Evolutionary conservation across 64 coral and sea anemone species (phyloP).

Genomic region (Orbicella faveolata): DNA sequence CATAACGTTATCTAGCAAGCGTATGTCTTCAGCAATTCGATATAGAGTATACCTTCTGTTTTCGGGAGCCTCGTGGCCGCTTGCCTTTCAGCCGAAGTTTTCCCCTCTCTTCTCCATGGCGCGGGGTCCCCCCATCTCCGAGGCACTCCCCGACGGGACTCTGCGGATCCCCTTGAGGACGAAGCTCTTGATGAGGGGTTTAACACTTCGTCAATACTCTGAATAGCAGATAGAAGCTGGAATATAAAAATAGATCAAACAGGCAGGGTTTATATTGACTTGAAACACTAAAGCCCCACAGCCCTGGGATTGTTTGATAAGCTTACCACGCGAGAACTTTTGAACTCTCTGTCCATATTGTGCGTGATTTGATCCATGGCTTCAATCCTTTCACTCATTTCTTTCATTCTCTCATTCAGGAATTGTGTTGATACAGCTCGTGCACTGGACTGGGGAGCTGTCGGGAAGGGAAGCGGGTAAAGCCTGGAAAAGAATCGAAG

Average conservation of each 20-base stretch:
- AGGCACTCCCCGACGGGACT: neutral
- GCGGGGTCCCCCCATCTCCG: constrained; percentile 20
- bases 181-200: constrained; percentile 20
- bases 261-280: neutral
- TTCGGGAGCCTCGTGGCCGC: neutral
- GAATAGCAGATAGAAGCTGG: constrained; percentile 60
- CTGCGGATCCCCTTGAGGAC: neutral
- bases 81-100: neutral
- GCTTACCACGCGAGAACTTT: constrained; percentile 62
- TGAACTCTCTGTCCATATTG: constrained; percentile 69
- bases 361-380: constrained; percentile 62
- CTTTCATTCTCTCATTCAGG: constrained; percentile 30
- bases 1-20: too few species aligned
- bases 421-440: constrained; percentile 24
- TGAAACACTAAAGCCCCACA: neutral
- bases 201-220: constrained; percentile 61
- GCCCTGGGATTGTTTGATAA: neutral
- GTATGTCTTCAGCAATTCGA: too few species aligned
- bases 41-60: neutral
- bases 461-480: neutral
- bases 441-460: constrained; percentile 2
- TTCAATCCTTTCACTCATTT: constrained; percentile 58
- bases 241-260: neutral
- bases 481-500: neutral
- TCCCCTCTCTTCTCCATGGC: constrained; percentile 30